Percentiles rank a stretch among this genome's conserved stretches.
These are phyloP conservation scores for Spodoptera frugiperda DNA, from an alignment of 1,140 invertebrate species.

Conservation along the genomic window DNA sequence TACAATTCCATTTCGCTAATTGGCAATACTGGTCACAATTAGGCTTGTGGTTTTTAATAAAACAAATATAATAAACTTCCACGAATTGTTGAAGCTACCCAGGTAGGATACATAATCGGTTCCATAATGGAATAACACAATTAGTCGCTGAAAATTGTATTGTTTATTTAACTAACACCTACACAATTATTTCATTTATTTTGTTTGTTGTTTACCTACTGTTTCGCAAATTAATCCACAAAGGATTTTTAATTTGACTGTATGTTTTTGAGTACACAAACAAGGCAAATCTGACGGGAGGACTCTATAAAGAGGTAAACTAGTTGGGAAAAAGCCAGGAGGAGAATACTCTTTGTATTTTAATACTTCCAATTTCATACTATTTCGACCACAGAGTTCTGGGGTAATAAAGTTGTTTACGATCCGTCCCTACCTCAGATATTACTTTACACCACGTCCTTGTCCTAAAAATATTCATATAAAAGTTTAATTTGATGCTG, in stretches of 20 bases:
- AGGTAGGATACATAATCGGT: neutral
- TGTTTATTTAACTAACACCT: no score
- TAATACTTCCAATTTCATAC: neutral
- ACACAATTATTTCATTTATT: no score
- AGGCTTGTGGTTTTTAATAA: conserved; percentile 13
- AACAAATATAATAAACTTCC: neutral
- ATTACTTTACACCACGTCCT: conserved; percentile 4
- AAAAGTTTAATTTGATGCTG: neutral
- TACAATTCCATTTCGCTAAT: conserved; percentile 31
- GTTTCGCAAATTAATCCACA: no score
- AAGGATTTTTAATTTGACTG: no score
- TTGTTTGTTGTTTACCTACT: no score
- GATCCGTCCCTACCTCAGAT: neutral
- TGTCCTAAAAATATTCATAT: neutral
- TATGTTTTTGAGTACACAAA: no score
- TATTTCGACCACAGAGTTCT: neutral
- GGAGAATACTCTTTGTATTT: neutral
- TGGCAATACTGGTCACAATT: conserved; percentile 6
- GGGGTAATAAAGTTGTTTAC: conserved; percentile 20
- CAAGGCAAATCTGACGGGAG: no score
- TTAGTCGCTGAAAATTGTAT: neutral
- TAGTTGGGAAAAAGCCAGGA: no score
- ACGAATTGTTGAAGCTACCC: neutral
- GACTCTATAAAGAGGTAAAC: no score
- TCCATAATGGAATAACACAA: neutral